A percentile compares a stretch with the other conserved stretches of the same genome.
Evolutionary conservation across 2,888 invertebrate species (phyloP).

Genomic region (Synergus japonicus): DNA sequence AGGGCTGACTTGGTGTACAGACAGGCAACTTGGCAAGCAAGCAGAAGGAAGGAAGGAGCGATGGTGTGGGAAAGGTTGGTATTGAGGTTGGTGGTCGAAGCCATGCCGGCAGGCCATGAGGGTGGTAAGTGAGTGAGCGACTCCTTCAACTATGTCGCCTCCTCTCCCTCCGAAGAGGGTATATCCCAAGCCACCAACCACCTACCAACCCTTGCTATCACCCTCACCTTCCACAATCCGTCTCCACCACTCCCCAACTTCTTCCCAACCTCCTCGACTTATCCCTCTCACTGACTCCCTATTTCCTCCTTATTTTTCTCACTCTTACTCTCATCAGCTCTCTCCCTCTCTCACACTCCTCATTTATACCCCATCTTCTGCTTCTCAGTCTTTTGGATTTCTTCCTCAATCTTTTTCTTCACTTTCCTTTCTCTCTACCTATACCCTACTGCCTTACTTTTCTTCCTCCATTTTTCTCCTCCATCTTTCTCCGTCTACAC

Average conservation of each 20-base stretch:
- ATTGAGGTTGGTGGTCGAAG: slow-evolving; percentile 64
- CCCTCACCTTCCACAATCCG: slow-evolving; percentile 28
- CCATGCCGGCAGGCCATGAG: slow-evolving; percentile 60
- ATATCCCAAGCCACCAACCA: slow-evolving; percentile 63
- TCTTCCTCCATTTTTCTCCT: not conserved
- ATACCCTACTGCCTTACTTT: not conserved
- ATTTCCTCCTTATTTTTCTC: not conserved
- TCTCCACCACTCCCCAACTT: slow-evolving; percentile 27
- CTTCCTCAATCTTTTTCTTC: slow-evolving; percentile 23
- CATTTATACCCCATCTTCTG: not conserved
- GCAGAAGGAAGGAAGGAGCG: slow-evolving; percentile 51
- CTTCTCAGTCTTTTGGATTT: not conserved
- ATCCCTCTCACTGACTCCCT: slow-evolving; percentile 30
- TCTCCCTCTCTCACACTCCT: not conserved
- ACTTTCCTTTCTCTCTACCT: not conserved
- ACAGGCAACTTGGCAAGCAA: slow-evolving; percentile 66
- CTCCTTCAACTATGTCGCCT: slow-evolving; percentile 71
- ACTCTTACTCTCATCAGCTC: slow-evolving; percentile 1
- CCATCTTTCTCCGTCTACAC: not conserved
- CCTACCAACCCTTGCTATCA: slow-evolving; percentile 53
- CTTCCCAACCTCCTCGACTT: slow-evolving; percentile 28
- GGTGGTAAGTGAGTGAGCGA: slow-evolving; percentile 71
- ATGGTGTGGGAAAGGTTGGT: slow-evolving; percentile 51
- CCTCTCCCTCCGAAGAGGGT: slow-evolving; percentile 60
- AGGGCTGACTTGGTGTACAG: slow-evolving; percentile 69